Evolutionary conservation across 2,113 vertebrate genomes (phyloP), one percentile per base, ranked within the genome.

Genomic region (Enhydra lutris): DNA sequence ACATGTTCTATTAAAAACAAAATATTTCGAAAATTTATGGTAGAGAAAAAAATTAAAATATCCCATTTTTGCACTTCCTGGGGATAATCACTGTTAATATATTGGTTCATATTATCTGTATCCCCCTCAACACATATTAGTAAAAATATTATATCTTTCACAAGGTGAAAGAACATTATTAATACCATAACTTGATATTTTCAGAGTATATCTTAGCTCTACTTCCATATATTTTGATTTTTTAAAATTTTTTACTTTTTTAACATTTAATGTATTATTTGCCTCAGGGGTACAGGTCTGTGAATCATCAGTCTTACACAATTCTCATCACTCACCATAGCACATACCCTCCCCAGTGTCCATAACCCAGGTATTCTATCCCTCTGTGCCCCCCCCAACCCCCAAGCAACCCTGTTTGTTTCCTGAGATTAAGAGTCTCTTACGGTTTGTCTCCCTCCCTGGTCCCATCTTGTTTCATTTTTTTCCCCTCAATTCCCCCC

Each of bases 171-270:
- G 92, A 91, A 61, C 71, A 29, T 15, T 42, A 86, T 92, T 89
- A 79, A 81, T 96, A 79, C 11, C 79, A 13, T 94, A 95, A 92
- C 9, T 67, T 97, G 34, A 93, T 45, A 86, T 96, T 94, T 84
- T 71, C 4, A 67, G 74, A 50, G 6, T 76, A 4, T 36, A 86
- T 63, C 29, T 95, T 94, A 45, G 39, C 31, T 85, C 24, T 91
- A 39, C 26, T 36, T 95, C 29, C 8, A 23, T 71, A 20, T 29
- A 86, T 34, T 85, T 65, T 92, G 26, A 91, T 95, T 57, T 57
- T 78, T 42, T 69, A 2, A 21, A 57, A 21, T 57, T 57, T 21
- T 57, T 21, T 57, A 57, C 7, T 21, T 57, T 57, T 6, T 57
- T 21, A 57, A 57, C 20, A 57, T 57, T 21, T 57, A 57, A 6